Evolutionary conservation across 2,113 vertebrate species (phyloP), one percentile per base, ranked within the genome.

Genomic region (Felis chaus): DNA sequence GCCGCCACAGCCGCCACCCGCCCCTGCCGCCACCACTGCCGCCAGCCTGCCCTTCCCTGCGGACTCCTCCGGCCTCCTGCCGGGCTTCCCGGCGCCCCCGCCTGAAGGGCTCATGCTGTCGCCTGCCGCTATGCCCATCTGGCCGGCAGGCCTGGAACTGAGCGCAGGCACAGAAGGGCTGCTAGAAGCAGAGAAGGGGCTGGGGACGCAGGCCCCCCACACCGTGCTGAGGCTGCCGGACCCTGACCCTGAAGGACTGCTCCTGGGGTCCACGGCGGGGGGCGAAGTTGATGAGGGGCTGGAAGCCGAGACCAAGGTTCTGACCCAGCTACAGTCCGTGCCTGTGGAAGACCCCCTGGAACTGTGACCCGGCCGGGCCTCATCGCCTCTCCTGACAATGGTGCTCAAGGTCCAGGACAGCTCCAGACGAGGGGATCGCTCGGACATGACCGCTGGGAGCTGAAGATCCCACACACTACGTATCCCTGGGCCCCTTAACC

Each of bases 251-350:
- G 99, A 99, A 94, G 98, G 99, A 18, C 97, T 99, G 85, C 98
- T 98, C 7, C 98, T 99, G 23, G 98, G 99, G 92, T 98, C 98
- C 12, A 98, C 99, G 5, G 97, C 99, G 0, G 99, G 87, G 14
- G 61, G 74, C 0, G 98, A 99, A 69, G 98, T 98, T 0, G 99
- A 99, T 0, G 99, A 98, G 95, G 99, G 99, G 14, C 98, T 99
- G 25, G 99, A 99, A 63, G 98, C 99, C 0, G 99, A 99, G 91
- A 98, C 98, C 48, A 98, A 99, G 98, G 99, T 99, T 88, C 99
- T 99, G 39, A 99, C 99, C 7, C 99, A 99, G 98, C 99, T 99
- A 9, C 99, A 99, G 98, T 99, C 99, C 0, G 99, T 99, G 93
- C 99, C 99, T 23, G 99, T 99, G 88, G 99, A 99, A 41, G 99